These are phyloP conservation scores for Nycticryphes semicollaris DNA, from an alignment of 2,113 vertebrate species.

Conservation along the genomic window DNA sequence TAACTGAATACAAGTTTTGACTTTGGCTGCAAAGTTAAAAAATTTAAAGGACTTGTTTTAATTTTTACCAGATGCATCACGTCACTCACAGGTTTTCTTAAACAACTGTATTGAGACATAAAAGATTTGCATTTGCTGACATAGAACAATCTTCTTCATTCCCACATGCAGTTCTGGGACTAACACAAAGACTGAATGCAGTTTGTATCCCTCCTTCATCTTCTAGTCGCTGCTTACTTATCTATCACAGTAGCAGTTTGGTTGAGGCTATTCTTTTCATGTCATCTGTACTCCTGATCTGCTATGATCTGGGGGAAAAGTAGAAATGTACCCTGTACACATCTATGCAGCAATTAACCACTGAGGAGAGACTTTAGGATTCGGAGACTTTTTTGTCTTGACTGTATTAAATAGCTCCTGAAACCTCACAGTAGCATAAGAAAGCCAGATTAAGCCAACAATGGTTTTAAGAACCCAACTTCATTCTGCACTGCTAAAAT, in stretches of 20 bases:
- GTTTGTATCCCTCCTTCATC: neutral
- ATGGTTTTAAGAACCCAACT: neutral
- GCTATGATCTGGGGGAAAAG: neutral
- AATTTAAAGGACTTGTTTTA: neutral
- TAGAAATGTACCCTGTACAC: neutral
- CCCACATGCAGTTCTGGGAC: neutral
- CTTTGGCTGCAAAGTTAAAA: neutral
- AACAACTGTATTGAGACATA: neutral
- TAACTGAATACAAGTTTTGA: neutral
- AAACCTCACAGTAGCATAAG: conserved; percentile 4
- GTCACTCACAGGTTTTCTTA: neutral
- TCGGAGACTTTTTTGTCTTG: neutral
- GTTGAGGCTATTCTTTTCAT: neutral
- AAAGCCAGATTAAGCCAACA: conserved; percentile 23
- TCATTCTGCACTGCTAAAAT: neutral
- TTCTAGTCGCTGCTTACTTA: neutral
- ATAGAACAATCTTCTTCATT: neutral
- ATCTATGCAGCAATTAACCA: neutral
- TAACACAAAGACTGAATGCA: neutral
- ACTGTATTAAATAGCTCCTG: conserved; percentile 2
- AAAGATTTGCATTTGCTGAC: neutral
- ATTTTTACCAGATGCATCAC: neutral
- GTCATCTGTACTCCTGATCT: neutral
- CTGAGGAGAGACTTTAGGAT: neutral
- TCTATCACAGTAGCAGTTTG: neutral